phyloP scores from a whole-genome alignment of 2,888 invertebrate genomes.

The Drosophila robusta region DNA sequence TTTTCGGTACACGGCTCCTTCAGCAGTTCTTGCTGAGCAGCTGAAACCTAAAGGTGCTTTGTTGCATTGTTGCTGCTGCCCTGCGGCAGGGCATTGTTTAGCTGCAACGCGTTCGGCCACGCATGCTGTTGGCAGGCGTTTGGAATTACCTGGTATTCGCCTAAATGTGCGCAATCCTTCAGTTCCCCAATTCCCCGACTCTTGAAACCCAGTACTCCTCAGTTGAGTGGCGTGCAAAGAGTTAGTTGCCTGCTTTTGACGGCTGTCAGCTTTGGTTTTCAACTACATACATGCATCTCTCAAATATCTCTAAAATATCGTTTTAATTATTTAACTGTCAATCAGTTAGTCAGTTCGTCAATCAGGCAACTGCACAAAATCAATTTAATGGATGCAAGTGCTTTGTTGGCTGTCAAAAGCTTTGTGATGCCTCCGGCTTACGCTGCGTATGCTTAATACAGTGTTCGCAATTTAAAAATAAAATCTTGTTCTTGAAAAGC shows the following conservation, averaged over 20 bases:
- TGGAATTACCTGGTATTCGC: conserved; percentile 43
- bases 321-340: conserved; percentile 39
- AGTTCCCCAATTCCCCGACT: neutral
- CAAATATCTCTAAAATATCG: neutral
- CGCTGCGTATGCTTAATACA: conserved; percentile 19
- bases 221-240: conserved; percentile 10
- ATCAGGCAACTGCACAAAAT: conserved; percentile 26
- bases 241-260: conserved; percentile 47
- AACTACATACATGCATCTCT: neutral
- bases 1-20: conserved; percentile 14
- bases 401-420: neutral
- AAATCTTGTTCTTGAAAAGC: no score
- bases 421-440: neutral
- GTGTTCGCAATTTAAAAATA: no score
- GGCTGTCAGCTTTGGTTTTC: conserved; percentile 24
- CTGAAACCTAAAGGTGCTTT: conserved; percentile 17
- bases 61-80: conserved; percentile 25
- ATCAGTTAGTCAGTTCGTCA: conserved; percentile 12
- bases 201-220: neutral
- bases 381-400: conserved; percentile 3
- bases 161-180: conserved; percentile 41
- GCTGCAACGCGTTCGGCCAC: conserved; percentile 55
- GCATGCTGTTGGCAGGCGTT: conserved; percentile 67
- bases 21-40: conserved; percentile 56
- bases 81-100: conserved; percentile 70